Evolutionary conservation across 2,797 vertebrate species (phyloP).

Genomic region (Lacerta agilis): DNA sequence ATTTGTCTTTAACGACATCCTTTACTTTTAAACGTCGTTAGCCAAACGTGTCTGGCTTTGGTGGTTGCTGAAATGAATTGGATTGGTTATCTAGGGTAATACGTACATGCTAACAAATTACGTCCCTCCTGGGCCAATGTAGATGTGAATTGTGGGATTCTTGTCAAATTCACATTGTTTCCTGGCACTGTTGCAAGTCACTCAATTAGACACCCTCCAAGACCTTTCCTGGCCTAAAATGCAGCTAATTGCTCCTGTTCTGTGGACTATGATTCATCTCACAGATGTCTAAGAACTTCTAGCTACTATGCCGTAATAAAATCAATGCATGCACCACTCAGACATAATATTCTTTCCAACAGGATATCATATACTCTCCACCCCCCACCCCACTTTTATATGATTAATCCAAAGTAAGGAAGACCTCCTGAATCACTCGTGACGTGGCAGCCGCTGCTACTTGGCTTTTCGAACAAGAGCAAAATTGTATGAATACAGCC

Average conservation of each 20-base stretch:
- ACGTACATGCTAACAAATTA: slow-evolving; percentile 75
- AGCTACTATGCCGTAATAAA: slow-evolving; percentile 63
- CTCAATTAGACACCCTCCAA: slow-evolving; percentile 85
- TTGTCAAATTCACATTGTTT: slow-evolving; percentile 80
- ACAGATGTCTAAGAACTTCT: slow-evolving; percentile 79
- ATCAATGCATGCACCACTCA: slow-evolving; percentile 62
- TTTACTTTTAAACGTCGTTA: slow-evolving; percentile 66
- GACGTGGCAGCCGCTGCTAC: slow-evolving; percentile 72
- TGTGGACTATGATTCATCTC: slow-evolving; percentile 79
- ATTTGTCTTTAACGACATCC: slow-evolving; percentile 66
- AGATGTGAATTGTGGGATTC: slow-evolving; percentile 80
- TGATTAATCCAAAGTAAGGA: slow-evolving; percentile 80
- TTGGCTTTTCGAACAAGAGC: slow-evolving; percentile 78
- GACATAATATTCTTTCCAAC: slow-evolving; percentile 70
- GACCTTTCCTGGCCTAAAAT: slow-evolving; percentile 76
- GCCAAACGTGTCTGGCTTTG: slow-evolving; percentile 64
- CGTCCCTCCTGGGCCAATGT: slow-evolving; percentile 74
- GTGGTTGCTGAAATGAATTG: slow-evolving; percentile 62
- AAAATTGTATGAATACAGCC: slow-evolving; percentile 79
- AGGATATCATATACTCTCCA: slow-evolving; percentile 78
- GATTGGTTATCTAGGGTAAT: slow-evolving; percentile 73
- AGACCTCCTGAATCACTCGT: slow-evolving; percentile 77
- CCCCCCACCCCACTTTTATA: slow-evolving; percentile 64
- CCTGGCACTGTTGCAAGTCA: slow-evolving; percentile 71
- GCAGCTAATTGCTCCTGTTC: slow-evolving; percentile 83